Evolutionary conservation across 2,888 invertebrate genomes (phyloP), one percentile per base, ranked within the genome.

Genomic region (Drosophila suboccidentalis): DNA sequence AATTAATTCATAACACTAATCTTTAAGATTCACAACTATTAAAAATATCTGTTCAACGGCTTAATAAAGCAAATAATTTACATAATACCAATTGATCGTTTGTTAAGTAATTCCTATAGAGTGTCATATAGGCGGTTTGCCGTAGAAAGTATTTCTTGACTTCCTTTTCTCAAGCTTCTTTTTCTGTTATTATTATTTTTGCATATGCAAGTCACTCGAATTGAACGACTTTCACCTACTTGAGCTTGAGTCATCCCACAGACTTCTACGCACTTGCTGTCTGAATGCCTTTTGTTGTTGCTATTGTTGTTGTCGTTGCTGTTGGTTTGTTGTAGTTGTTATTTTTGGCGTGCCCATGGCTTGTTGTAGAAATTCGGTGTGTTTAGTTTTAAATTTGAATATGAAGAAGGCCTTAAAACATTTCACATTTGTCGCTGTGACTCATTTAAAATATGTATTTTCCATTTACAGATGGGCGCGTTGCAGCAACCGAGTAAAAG

Each of bases 401-500:
- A 70, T 69, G 75, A 61, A 69, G 73, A 77, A 64, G 68, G 61
- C 60, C 71, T 60, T 72, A 73, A 87, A 70, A 63, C 82, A 72
- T 87, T 82, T 87, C 80, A 80, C 88, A 83, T 86, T 79, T 64
- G 62, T 26, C 54, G 46, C 63, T 47, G 53, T 83, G 81, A 85
- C 79, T 83, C 87, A 88, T 57, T 62, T 50, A 38, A 55, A 54
- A 17, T 70, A 61, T 68, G 22, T 47, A 54, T 64, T 55, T 47
- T 70, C 17, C 75, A 70, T 58, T 91, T 90, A 15, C 86, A 91
- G 91, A 91, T 91, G 92, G 90, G 79, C 65, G 85, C 87, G 75
- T 78, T 75, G 78, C 80, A 70, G 55, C 76, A 74, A 55, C 69
- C 34, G 22, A 63, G 22, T 29, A 26, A 73, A 59, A 76, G 68